Evolutionary conservation across 2,113 vertebrate species (phyloP).

Genomic region (Hylia prasina): DNA sequence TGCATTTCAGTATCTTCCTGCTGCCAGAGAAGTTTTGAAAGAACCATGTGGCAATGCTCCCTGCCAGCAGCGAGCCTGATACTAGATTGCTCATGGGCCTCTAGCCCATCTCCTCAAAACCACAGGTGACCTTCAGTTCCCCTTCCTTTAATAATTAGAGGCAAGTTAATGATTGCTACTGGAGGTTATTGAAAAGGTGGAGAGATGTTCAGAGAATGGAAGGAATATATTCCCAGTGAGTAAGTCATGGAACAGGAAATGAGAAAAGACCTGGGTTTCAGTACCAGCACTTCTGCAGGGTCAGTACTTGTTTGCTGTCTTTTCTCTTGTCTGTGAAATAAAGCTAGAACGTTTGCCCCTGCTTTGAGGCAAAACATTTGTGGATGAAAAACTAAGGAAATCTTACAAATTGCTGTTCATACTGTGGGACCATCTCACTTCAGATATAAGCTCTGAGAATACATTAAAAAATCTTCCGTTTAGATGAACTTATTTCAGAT

Average conservation of each 20-base stretch:
- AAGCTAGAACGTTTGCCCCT: not conserved
- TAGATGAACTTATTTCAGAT: not conserved
- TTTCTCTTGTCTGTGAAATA: not conserved
- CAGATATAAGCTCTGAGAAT: not conserved
- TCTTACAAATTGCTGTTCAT: not conserved
- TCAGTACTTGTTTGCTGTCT: not conserved
- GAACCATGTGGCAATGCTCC: not conserved
- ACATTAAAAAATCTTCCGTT: not conserved
- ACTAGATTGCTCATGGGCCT: constrained; percentile 8
- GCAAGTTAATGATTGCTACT: constrained; percentile 27
- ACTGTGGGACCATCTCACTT: not conserved
- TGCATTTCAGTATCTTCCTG: not conserved
- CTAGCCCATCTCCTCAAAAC: constrained; percentile 27
- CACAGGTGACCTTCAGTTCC: constrained; percentile 24
- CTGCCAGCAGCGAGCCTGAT: constrained; percentile 30
- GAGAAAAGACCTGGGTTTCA: not conserved
- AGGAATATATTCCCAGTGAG: not conserved
- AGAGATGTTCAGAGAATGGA: constrained; percentile 8
- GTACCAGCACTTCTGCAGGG: not conserved
- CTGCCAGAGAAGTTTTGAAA: constrained; percentile 37
- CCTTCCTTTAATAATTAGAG: constrained; percentile 6
- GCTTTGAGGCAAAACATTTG: not conserved
- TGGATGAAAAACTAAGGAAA: not conserved
- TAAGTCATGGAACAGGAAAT: constrained; percentile 3
- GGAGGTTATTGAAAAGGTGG: constrained; percentile 31